phyloP scores from a whole-genome alignment of 2,888 invertebrate species.

The Caenorhabditis wallacei region DNA sequence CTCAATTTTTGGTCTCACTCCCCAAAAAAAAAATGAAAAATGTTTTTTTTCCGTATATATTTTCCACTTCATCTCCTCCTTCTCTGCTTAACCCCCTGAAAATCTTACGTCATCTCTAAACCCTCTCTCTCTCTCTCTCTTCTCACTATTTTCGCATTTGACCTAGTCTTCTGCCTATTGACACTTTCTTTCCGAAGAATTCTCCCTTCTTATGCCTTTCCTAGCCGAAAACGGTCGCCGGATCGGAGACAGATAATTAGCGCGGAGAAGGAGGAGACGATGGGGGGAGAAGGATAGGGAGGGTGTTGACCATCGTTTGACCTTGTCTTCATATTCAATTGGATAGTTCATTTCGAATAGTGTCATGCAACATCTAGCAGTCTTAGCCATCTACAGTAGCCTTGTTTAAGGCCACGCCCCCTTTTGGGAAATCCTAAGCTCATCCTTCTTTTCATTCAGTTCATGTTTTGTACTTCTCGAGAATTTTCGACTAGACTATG shows the following conservation, averaged over 20 bases:
- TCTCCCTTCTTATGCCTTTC: too few relatives aligned
- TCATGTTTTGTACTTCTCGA: too few relatives aligned
- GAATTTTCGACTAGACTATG: too few relatives aligned
- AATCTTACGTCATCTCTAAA: neutral
- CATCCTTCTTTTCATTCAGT: too few relatives aligned
- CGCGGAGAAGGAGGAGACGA: neutral
- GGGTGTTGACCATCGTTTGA: constrained; percentile 6
- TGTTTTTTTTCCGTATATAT: too few relatives aligned
- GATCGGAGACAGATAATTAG: constrained; percentile 11
- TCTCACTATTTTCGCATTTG: neutral
- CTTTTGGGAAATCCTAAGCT: too few relatives aligned
- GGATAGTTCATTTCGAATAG: too few relatives aligned
- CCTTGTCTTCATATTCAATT: constrained; percentile 27
- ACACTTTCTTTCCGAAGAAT: constrained; percentile 16
- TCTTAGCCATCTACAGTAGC: too few relatives aligned
- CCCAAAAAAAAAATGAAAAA: too few relatives aligned
- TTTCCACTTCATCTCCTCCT: neutral
- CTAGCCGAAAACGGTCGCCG: neutral
- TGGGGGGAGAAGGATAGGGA: neutral
- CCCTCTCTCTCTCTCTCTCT: neutral
- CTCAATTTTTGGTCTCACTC: too few relatives aligned
- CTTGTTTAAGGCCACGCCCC: too few relatives aligned
- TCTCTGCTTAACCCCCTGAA: neutral
- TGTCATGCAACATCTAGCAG: too few relatives aligned
- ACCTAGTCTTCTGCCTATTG: constrained; percentile 29